Percentiles rank a stretch among this genome's conserved stretches.
phyloP scores from a whole-genome alignment of 2,888 invertebrate genomes.

The Girardia tigrina region DNA sequence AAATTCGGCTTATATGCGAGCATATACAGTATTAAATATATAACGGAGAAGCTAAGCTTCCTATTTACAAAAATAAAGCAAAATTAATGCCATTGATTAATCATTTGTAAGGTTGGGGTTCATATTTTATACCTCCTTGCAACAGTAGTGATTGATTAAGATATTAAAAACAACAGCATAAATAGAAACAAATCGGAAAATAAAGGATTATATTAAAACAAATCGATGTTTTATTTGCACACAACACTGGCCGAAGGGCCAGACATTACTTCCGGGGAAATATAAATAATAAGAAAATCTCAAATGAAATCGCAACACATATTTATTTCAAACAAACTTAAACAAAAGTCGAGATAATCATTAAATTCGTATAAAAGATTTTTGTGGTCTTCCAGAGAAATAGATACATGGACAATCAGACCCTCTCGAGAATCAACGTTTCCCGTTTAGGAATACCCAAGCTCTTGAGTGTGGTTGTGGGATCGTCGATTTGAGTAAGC shows the following conservation, averaged over 20 bases:
- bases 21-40: too few species aligned
- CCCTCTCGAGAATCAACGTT: conserved; percentile 9
- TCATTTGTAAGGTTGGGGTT: too few species aligned
- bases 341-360: conserved; percentile 15
- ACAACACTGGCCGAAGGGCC: conserved; percentile 6
- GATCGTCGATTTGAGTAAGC: neutral
- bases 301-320: neutral
- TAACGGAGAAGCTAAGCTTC: too few species aligned
- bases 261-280: neutral
- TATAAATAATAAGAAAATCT: neutral
- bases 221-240: neutral
- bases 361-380: neutral
- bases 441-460: conserved; percentile 15
- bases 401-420: neutral
- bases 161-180: too few species aligned
- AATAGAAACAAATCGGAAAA: neutral
- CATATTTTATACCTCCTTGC: too few species aligned
- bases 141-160: too few species aligned
- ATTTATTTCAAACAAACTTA: conserved; percentile 17
- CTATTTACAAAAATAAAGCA: too few species aligned
- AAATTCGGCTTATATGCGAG: too few species aligned
- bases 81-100: too few species aligned
- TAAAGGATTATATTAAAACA: neutral
- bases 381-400: neutral
- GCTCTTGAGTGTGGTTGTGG: neutral